phyloP scores from a whole-genome alignment of 2,888 invertebrate species.

The Baronia brevicornis region DNA sequence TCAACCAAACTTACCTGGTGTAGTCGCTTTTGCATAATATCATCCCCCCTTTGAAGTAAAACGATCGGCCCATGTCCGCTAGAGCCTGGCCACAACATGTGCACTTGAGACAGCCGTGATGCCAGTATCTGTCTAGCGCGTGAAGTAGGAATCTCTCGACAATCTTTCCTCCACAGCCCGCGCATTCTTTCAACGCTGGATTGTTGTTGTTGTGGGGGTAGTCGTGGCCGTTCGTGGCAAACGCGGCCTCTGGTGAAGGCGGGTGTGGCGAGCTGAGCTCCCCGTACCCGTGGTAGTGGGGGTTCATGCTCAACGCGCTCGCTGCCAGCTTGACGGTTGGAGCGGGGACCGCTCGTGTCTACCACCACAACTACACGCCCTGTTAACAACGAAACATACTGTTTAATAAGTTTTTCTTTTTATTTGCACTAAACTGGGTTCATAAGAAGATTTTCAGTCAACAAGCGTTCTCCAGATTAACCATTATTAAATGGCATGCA shows the following conservation, averaged over 20 bases:
- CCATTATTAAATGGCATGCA: too few relatives aligned
- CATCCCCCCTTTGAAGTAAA: conserved; percentile 95
- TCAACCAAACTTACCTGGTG: conserved; percentile 87
- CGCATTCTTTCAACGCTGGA: conserved; percentile 85
- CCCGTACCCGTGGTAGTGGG: conserved; percentile 91
- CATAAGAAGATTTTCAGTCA: too few relatives aligned
- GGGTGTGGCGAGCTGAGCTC: conserved; percentile 87
- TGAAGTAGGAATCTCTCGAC: conserved; percentile 93
- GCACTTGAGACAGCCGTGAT: conserved; percentile 96
- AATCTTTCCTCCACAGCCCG: conserved; percentile 94
- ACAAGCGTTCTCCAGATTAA: too few relatives aligned
- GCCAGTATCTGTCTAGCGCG: conserved; percentile 96
- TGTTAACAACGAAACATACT: conserved; percentile 36
- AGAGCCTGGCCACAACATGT: conserved; percentile 91
- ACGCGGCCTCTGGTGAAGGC: conserved; percentile 83
- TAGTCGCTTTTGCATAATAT: conserved; percentile 97
- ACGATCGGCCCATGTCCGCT: conserved; percentile 93
- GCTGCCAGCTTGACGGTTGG: conserved; percentile 90
- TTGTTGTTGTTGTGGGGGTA: conserved; percentile 78
- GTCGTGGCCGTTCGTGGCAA: conserved; percentile 77
- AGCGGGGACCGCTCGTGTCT: conserved; percentile 69
- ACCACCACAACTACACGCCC: conserved; percentile 73
- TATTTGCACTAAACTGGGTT: too few relatives aligned
- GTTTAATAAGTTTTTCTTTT: too few relatives aligned
- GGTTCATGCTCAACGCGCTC: conserved; percentile 92